A percentile compares a stretch with the other conserved stretches of the same genome.
Conservation (phyloP, 2,113 vertebrate genomes). For the Epinephelus fuscoguttatus region DNA sequence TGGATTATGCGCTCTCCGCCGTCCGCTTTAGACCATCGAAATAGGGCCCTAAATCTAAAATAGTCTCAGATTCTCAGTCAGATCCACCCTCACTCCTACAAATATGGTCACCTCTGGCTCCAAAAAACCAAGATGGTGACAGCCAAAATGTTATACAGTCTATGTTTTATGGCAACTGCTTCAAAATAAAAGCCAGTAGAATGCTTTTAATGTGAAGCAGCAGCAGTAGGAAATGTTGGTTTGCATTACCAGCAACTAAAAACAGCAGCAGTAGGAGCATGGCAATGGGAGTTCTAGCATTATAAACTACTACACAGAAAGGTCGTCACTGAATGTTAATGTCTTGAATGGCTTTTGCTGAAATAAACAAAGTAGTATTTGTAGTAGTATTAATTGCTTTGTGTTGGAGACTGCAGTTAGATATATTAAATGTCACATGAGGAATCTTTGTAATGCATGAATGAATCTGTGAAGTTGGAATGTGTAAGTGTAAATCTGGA, state of each 20-base stretch:
- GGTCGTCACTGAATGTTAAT: not conserved
- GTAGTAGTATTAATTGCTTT: not conserved
- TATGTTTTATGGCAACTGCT: not conserved
- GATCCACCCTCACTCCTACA: no score
- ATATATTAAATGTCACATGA: not conserved
- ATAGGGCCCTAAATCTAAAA: no score
- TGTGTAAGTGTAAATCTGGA: slow-evolving; percentile 22
- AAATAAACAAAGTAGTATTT: no score
- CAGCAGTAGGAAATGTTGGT: not conserved
- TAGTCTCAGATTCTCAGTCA: no score
- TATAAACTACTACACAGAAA: not conserved
- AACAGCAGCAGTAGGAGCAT: not conserved
- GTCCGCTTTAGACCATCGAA: no score
- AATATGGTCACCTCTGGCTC: no score
- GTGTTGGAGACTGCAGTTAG: slow-evolving; percentile 13
- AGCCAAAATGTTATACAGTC: no score
- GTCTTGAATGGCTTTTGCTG: no score
- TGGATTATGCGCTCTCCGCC: no score
- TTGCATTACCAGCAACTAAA: not conserved
- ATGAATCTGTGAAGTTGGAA: slow-evolving; percentile 14
- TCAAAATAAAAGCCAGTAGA: not conserved
- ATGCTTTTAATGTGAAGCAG: not conserved
- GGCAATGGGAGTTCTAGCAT: no score
- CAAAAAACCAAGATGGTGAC: no score
- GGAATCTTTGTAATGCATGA: slow-evolving; percentile 8